These are phyloP conservation scores for Albula glossodonta DNA, from an alignment of 2,113 vertebrate genomes.

Conservation along the genomic window DNA sequence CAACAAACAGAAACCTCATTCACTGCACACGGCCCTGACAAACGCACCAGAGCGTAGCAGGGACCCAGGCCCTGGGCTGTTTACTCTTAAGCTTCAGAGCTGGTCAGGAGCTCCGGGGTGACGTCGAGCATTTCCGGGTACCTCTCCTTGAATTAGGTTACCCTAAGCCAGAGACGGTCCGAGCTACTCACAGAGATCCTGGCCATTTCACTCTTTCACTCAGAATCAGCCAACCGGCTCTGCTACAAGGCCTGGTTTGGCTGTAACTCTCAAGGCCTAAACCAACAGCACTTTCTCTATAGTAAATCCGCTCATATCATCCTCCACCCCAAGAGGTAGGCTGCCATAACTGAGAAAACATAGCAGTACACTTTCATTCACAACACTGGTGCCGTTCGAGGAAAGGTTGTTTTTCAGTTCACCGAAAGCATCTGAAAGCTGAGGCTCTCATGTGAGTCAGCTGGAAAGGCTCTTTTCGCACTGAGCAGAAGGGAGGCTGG, in stretches of 20 bases:
- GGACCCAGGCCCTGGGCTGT: neutral
- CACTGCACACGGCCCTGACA: neutral
- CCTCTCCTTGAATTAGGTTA: neutral
- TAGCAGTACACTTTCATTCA: neutral
- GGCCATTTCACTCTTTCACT: neutral
- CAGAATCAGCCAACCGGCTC: neutral
- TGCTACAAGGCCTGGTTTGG: neutral
- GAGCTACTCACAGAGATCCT: too few relatives aligned
- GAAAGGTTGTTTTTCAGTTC: neutral
- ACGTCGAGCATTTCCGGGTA: neutral
- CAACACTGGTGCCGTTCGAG: neutral
- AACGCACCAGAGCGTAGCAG: neutral
- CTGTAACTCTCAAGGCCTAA: neutral
- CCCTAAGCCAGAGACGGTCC: neutral
- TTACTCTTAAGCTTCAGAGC: neutral
- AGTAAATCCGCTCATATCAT: neutral
- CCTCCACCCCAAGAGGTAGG: neutral
- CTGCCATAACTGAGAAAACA: neutral
- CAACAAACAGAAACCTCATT: conserved; percentile 4
- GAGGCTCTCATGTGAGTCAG: neutral
- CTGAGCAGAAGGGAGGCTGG: neutral
- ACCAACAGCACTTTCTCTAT: neutral
- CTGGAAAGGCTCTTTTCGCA: neutral
- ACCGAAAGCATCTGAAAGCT: neutral
- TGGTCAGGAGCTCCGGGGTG: neutral